Evolutionary conservation across 2,797 vertebrate genomes (phyloP), one percentile per base, ranked within the genome.

Genomic region (Lagodon rhomboides): DNA sequence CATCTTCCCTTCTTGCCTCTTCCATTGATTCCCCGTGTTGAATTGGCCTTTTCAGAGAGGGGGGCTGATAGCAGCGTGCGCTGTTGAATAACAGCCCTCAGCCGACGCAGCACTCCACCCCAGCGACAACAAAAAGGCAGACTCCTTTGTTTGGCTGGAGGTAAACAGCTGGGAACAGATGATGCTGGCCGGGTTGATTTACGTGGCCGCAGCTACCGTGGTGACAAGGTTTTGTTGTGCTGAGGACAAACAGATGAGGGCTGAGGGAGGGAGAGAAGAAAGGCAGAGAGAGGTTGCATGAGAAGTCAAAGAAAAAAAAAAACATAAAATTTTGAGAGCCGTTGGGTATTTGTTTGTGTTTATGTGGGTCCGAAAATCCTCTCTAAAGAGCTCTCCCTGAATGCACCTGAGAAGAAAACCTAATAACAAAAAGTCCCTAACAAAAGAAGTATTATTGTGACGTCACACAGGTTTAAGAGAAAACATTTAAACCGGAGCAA

Each of bases 91-190:
- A 91, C 88, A 90, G 82, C 81, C 89, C 85, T 90, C 86, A 89
- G 87, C 87, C 85, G 75, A 90, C 82, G 80, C 93, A 88, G 85
- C 91, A 90, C 91, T 92, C 92, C 89, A 88, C 87, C 92, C 92
- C 92, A 84, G 86, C 85, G 85, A 92, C 91, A 91, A 94, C 91
- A 94, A 90, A 93, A 94, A 94, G 88, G 81, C 93, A 93, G 92
- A 92, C 93, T 93, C 89, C 92, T 94, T 94, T 94, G 94, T 95
- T 91, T 93, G 91, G 87, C 83, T 87, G 73, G 92, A 93, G 93
- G 92, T 92, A 93, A 94, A 94, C 93, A 94, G 94, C 93, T 94
- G 93, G 90, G 90, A 92, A 90, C 91, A 93, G 93, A 93, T 90
- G 92, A 93, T 86, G 90, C 85, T 77, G 86, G 92, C 85, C 71